Evolutionary conservation across 2,797 vertebrate genomes (phyloP).

Genomic region (Chlorospingus semifuscus): DNA sequence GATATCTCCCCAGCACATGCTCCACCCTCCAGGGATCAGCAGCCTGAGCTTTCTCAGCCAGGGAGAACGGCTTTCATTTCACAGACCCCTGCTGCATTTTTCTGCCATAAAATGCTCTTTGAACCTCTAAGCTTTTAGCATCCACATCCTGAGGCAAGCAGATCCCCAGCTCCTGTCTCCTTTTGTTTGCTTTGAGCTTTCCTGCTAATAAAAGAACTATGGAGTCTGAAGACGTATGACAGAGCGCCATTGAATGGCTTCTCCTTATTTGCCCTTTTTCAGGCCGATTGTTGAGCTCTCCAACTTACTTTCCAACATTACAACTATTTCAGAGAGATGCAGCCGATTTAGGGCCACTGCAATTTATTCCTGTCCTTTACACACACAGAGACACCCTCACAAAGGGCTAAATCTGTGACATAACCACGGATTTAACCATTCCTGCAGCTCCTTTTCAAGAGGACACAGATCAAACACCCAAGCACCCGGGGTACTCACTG

Average conservation of each 20-base stretch:
- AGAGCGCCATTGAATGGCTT: background rate
- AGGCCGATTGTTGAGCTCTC: background rate
- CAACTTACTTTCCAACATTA: background rate
- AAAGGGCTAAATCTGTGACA: background rate
- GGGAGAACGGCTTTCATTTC: background rate
- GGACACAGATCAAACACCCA: background rate
- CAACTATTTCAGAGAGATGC: background rate
- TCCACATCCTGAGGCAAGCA: slow-evolving; percentile 7
- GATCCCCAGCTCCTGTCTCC: background rate
- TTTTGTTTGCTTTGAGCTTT: slow-evolving; percentile 10
- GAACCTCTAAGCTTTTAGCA: slow-evolving; percentile 4
- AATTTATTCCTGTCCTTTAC: background rate
- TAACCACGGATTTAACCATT: background rate
- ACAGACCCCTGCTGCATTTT: background rate
- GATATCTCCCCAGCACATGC: background rate
- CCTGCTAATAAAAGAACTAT: background rate
- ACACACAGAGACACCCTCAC: background rate
- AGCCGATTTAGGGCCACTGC: background rate
- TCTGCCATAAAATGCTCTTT: background rate
- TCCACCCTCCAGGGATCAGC: background rate
- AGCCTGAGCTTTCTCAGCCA: background rate
- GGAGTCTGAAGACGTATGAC: background rate
- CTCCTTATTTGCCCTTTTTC: background rate
- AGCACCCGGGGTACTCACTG: slow-evolving; percentile 13
- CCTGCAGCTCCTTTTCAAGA: background rate